Evolutionary conservation across 2,888 invertebrate species (phyloP), one percentile per base, ranked within the genome.

Genomic region (Adineta ricciae): DNA sequence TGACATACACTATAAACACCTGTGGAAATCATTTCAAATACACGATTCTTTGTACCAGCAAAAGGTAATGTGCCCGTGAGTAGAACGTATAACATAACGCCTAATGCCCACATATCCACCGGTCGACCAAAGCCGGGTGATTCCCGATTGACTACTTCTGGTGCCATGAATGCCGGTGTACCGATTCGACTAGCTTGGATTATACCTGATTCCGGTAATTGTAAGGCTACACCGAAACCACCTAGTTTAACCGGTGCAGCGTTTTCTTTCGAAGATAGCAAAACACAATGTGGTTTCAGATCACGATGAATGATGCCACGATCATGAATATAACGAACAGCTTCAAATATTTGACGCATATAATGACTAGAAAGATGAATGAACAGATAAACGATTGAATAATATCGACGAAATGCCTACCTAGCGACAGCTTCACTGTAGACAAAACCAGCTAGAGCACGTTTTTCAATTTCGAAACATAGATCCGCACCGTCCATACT

Each of bases 401-500:
- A 24, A 32, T 0, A 16, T 1, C 41, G 1, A 38, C 24, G 24
- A n/a, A 11, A 41, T 41, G 16, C 3, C 14, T 78, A 78, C 78
- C 78, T 97, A 87, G 97, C 96, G 85, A 99, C 99, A 73, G 97
- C 96, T 92, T 99, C 99, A 89, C 98, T 99, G 92, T 99, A 99
- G 86, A 97, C 97, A 91, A 99, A 99, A 87, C 99, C 98, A 84
- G 96, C 95, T 52, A 94, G 94, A 41, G 98, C 98, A 89, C 97
- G 93, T 89, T 96, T 94, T 41, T 97, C 97, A 87, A 98, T 96
- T 92, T 99, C 99, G 91, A 96, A 97, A 91, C 97, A 98, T 88
- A 99, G 93, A 91, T 99, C 99, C 83, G 96, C 95, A 83, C 99
- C 99, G 91, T 98, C 97, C 95, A 97, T 96, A 91, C 97, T 96